These are phyloP conservation scores for Myiopsitta monachus DNA, from an alignment of 2,113 vertebrate genomes.

Conservation along the genomic window DNA sequence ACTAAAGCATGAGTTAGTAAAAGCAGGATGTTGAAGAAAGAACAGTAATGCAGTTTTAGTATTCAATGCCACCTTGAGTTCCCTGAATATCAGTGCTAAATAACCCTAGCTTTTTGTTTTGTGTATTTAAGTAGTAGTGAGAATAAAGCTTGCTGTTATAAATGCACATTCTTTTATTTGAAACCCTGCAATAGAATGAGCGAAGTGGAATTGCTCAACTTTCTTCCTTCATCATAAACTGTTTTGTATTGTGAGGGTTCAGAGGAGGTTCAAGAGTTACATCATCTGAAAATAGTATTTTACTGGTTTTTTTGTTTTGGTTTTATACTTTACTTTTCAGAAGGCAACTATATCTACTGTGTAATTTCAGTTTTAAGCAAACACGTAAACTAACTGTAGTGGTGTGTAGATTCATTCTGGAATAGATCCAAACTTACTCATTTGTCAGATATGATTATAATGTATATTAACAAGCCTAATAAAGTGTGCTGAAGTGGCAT, in stretches of 20 bases:
- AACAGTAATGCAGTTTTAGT: not conserved
- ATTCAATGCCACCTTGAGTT: not conserved
- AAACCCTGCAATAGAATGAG: not conserved
- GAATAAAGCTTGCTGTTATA: not conserved
- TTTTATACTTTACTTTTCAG: not conserved
- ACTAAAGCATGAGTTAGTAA: not conserved
- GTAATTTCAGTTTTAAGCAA: constrained; percentile 5
- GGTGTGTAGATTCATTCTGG: not conserved
- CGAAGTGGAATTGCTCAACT: not conserved
- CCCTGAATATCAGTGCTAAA: not conserved
- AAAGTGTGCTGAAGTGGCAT: constrained; percentile 30
- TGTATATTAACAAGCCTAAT: constrained; percentile 34
- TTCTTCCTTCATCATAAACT: not conserved
- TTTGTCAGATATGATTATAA: constrained; percentile 55
- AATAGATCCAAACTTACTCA: not conserved
- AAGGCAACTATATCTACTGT: not conserved
- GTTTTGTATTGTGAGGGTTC: not conserved
- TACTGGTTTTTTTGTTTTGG: not conserved
- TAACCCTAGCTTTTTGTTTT: not conserved
- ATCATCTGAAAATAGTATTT: constrained; percentile 3
- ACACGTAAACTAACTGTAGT: not conserved
- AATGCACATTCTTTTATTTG: not conserved
- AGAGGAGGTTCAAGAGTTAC: not conserved
- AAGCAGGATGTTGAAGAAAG: not conserved
- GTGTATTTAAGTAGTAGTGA: not conserved